A percentile compares a stretch with the other conserved stretches of the same genome.
phyloP scores from a whole-genome alignment of 2,113 vertebrate species.

The Alaudala cheleensis region DNA sequence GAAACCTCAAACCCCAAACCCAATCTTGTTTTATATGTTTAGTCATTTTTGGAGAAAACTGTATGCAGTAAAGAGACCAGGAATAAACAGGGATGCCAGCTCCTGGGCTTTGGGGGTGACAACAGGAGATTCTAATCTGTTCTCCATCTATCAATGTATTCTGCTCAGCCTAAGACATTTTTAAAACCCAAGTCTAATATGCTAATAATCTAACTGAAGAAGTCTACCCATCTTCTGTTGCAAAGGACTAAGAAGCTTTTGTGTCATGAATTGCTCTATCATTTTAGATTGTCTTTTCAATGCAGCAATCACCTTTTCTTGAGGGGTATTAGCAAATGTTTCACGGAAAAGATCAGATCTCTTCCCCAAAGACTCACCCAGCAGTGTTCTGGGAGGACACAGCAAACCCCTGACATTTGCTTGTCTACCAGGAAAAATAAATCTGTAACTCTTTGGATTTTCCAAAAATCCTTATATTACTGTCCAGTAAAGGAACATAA shows the following conservation, averaged over 20 bases:
- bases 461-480: background rate
- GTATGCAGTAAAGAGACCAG: background rate
- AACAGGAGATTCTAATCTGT: background rate
- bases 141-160: background rate
- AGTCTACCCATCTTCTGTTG: background rate
- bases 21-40: background rate
- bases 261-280: background rate
- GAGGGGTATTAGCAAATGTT: rapidly evolving
- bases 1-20: background rate
- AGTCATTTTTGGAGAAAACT: conserved; percentile 32
- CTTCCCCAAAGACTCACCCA: background rate
- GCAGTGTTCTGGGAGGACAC: background rate
- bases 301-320: background rate
- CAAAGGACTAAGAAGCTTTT: background rate
- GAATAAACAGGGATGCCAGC: background rate
- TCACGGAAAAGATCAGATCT: background rate
- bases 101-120: background rate
- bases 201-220: background rate
- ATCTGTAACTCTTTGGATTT: background rate
- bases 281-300: background rate
- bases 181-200: background rate
- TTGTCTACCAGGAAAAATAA: background rate
- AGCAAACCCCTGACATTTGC: background rate
- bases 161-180: background rate
- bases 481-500: background rate